Conservation (phyloP, 2,888 invertebrate species). For the Troides aeacus region DNA sequence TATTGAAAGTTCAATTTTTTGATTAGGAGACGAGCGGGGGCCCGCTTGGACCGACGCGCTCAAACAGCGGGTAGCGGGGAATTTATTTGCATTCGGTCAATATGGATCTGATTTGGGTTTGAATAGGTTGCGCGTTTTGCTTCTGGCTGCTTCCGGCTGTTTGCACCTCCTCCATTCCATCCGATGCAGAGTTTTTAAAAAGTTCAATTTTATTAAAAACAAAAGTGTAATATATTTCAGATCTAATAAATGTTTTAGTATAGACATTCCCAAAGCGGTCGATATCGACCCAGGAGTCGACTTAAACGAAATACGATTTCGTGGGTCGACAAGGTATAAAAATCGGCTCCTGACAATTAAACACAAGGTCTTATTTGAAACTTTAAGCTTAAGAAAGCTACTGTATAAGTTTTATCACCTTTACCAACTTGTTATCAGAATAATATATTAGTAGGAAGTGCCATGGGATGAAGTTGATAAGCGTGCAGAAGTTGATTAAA, state of each 20-base stretch:
- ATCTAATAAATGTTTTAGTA: not conserved
- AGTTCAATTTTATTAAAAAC: not conserved
- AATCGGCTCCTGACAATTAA: no score
- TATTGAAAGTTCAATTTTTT: slow-evolving; percentile 87
- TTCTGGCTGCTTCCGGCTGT: slow-evolving; percentile 8
- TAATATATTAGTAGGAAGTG: no score
- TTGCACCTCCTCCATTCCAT: not conserved
- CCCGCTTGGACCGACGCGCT: slow-evolving; percentile 18
- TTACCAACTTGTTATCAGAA: no score
- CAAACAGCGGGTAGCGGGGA: slow-evolving; percentile 74
- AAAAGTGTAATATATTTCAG: not conserved
- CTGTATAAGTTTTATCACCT: no score
- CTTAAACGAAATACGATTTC: no score
- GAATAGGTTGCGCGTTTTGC: slow-evolving; percentile 40
- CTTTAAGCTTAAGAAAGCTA: no score
- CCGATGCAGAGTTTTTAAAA: not conserved
- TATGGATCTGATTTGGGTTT: slow-evolving; percentile 65
- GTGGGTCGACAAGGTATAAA: no score
- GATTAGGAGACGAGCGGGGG: slow-evolving; percentile 74
- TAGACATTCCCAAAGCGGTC: not conserved
- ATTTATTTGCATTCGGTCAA: slow-evolving; percentile 75
- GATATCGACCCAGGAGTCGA: no score
- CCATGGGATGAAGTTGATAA: no score
- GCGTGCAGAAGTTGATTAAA: no score
- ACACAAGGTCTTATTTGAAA: no score